Percentiles rank a stretch among this genome's conserved stretches.
phyloP scores from a whole-genome alignment of 2,113 vertebrate genomes.

The Gymnocephalus cernua region DNA sequence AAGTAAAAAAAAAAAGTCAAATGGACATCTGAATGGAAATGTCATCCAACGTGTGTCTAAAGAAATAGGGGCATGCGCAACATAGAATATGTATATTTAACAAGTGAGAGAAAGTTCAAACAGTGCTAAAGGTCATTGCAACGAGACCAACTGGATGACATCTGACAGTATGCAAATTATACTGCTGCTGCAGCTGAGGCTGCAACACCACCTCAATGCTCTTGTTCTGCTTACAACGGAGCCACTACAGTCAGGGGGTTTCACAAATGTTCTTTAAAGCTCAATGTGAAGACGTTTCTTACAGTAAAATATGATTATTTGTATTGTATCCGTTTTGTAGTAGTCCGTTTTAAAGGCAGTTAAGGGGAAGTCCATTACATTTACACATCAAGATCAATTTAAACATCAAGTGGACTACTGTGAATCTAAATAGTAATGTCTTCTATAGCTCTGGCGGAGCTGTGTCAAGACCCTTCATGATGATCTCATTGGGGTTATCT shows the following conservation, averaged over 20 bases:
- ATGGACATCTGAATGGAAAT: conserved; percentile 72
- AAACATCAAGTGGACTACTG: background rate
- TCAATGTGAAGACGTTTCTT: background rate
- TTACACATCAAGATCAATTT: conserved; percentile 21
- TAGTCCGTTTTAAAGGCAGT: background rate
- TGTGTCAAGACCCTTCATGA: background rate
- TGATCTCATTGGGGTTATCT: background rate
- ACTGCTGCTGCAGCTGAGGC: conserved; percentile 35
- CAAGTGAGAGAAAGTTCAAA: conserved; percentile 66
- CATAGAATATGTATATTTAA: conserved; percentile 68
- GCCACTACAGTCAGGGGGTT: background rate
- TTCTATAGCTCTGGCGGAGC: background rate
- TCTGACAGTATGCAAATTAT: conserved; percentile 70
- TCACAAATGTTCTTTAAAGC: conserved; percentile 21
- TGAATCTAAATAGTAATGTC: background rate
- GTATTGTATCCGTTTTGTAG: background rate
- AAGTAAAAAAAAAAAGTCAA: background rate
- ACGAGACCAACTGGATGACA: conserved; percentile 55
- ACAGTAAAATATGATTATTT: conserved; percentile 9
- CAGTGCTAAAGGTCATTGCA: conserved; percentile 76
- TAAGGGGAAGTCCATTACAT: background rate
- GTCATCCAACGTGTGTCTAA: conserved; percentile 70
- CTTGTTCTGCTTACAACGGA: background rate
- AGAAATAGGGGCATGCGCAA: conserved; percentile 53
- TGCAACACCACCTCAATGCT: conserved; percentile 14